These are phyloP conservation scores for Limnephilus marmoratus DNA, from an alignment of 2,888 invertebrate species.

Conservation along the genomic window DNA sequence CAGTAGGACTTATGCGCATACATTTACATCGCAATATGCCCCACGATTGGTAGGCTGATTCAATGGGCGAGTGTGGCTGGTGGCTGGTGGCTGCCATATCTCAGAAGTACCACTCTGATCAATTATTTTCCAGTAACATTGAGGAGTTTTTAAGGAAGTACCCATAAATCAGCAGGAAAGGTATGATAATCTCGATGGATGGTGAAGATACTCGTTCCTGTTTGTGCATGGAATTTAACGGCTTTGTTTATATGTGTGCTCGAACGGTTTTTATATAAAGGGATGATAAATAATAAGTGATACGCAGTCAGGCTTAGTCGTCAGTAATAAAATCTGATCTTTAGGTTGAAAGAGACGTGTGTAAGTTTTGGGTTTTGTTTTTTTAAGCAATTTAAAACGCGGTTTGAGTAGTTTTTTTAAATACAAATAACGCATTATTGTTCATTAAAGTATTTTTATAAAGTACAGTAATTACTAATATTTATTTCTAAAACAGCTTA, in stretches of 20 bases:
- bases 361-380: too few species aligned
- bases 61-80: not conserved
- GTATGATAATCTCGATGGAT: slow-evolving; percentile 2
- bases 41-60: not conserved
- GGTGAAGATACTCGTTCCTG: not conserved
- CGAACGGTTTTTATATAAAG: not conserved
- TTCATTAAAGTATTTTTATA: too few species aligned
- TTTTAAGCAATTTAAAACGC: too few species aligned
- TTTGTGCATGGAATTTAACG: not conserved
- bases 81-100: not conserved
- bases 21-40: slow-evolving; percentile 2
- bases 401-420: too few species aligned
- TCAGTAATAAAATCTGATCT: not conserved
- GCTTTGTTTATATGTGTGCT: not conserved
- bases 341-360: not conserved
- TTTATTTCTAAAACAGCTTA: too few species aligned
- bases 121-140: slow-evolving; percentile 2
- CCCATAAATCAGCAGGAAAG: not conserved
- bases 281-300: not conserved
- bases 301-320: not conserved
- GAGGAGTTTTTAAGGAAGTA: not conserved
- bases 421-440: too few species aligned
- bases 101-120: not conserved
- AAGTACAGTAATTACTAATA: too few species aligned
- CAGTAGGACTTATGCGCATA: not conserved